Percentiles rank a stretch among this genome's conserved stretches.
Conservation (phyloP, 2,797 vertebrate genomes). For the Sebastes aleutianus region DNA sequence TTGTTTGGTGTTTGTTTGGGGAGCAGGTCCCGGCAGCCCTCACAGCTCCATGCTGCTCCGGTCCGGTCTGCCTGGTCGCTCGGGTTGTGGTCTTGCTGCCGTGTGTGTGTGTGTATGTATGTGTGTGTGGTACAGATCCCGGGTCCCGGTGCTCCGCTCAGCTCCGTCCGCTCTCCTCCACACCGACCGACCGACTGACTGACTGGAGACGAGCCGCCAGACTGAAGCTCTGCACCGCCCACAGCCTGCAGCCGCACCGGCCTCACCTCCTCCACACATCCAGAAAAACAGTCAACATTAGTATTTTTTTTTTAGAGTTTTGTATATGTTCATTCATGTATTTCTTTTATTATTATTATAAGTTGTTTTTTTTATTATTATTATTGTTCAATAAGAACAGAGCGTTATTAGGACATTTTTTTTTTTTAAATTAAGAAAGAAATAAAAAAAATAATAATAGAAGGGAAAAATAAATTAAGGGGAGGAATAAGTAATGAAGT, state of each 20-base stretch:
- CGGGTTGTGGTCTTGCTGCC: neutral
- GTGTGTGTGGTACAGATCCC: constrained; percentile 20
- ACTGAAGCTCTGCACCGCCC: constrained; percentile 67
- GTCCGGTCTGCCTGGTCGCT: neutral
- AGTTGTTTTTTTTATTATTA: neutral
- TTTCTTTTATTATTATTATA: no score
- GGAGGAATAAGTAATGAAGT: no score
- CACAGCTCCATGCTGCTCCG: constrained; percentile 57
- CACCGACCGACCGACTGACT: constrained; percentile 44
- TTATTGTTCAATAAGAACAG: neutral
- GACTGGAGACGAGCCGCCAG: constrained; percentile 30
- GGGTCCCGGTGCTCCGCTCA: constrained; percentile 42
- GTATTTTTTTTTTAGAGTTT: no score
- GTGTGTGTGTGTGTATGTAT: neutral
- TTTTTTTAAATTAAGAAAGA: no score
- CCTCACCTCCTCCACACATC: constrained; percentile 22
- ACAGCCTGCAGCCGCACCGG: constrained; percentile 45
- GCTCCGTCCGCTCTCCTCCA: constrained; percentile 40
- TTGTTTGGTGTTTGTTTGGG: constrained; percentile 12
- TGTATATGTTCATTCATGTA: neutral
- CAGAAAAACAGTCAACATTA: neutral
- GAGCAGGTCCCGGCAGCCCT: constrained; percentile 51
- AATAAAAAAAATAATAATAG: no score
- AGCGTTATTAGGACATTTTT: no score
- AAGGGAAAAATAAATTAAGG: no score